Conservation (phyloP, 2,888 invertebrate species). For the Drosophila villosipedis region DNA sequence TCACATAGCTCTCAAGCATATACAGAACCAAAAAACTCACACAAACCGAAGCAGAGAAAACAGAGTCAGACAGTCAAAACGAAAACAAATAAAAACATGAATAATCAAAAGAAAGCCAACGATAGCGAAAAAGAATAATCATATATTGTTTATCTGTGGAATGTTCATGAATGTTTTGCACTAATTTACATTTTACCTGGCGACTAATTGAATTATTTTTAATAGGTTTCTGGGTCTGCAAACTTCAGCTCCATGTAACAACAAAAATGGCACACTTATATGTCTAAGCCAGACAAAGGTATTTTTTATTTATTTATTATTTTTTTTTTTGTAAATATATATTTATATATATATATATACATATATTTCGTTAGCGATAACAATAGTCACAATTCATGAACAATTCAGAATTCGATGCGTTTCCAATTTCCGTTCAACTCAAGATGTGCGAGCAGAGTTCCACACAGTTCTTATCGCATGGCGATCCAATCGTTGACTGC, state of each 20-base stretch:
- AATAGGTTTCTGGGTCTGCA: conserved; percentile 13
- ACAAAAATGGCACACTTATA: conserved; percentile 43
- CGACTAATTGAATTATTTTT: conserved; percentile 27
- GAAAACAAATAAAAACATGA: conserved; percentile 44
- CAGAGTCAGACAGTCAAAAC: conserved; percentile 9
- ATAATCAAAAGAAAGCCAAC: conserved; percentile 37
- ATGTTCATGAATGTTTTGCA: conserved; percentile 12
- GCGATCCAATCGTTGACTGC: conserved; percentile 72
- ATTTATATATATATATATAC: neutral
- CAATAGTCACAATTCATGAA: conserved; percentile 50
- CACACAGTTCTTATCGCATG: conserved; percentile 67
- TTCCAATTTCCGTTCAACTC: conserved; percentile 35
- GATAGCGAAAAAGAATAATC: conserved; percentile 4
- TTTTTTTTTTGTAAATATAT: neutral
- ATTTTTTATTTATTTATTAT: neutral
- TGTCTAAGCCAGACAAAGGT: conserved; percentile 14
- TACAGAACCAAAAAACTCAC: conserved; percentile 4
- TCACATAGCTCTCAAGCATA: conserved; percentile 27
- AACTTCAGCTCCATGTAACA: conserved; percentile 5
- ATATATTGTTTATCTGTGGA: neutral
- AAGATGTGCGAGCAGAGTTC: conserved; percentile 28
- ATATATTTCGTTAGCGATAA: conserved; percentile 48
- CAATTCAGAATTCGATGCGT: conserved; percentile 29
- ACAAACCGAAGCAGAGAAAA: conserved; percentile 16
- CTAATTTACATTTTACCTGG: conserved; percentile 36